phyloP scores from a whole-genome alignment of 2,888 invertebrate species.

The Microctonus brassicae region DNA sequence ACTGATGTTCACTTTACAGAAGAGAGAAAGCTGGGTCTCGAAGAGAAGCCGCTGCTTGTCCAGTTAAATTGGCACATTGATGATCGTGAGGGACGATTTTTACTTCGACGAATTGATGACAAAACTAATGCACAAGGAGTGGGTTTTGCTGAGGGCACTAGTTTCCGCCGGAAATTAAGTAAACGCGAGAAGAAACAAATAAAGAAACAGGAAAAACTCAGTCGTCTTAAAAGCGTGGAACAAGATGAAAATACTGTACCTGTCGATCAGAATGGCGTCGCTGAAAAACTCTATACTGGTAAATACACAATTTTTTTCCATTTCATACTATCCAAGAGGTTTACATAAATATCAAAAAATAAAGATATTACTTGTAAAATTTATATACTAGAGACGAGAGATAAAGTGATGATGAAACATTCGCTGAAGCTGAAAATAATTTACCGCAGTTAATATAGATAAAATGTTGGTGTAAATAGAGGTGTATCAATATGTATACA shows the following conservation, averaged over 20 bases:
- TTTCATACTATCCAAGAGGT: too few species aligned
- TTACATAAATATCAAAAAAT: neutral
- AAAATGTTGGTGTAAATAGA: neutral
- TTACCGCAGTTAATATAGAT: neutral
- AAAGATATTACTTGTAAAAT: too few species aligned
- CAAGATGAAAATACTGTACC: conserved; percentile 72
- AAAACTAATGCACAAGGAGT: conserved; percentile 80
- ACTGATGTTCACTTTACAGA: conserved; percentile 73
- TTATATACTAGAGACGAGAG: neutral
- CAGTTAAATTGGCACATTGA: conserved; percentile 99
- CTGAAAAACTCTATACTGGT: conserved; percentile 93
- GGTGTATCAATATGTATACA: neutral
- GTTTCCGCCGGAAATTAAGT: conserved; percentile 93
- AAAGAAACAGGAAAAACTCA: conserved; percentile 93
- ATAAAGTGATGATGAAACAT: neutral
- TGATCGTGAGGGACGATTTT: conserved; percentile 96
- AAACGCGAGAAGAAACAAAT: conserved; percentile 98
- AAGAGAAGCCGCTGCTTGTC: conserved; percentile 95
- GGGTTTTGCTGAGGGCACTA: conserved; percentile 81
- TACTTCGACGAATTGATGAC: conserved; percentile 90
- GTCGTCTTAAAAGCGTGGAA: conserved; percentile 80
- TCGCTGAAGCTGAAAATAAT: neutral
- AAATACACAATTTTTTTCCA: too few species aligned
- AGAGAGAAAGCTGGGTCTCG: conserved; percentile 89
- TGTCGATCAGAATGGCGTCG: conserved; percentile 82